Evolutionary conservation across 2,888 invertebrate species (phyloP), one percentile per base, ranked within the genome.

Genomic region (Scrobipalpa costella): DNA sequence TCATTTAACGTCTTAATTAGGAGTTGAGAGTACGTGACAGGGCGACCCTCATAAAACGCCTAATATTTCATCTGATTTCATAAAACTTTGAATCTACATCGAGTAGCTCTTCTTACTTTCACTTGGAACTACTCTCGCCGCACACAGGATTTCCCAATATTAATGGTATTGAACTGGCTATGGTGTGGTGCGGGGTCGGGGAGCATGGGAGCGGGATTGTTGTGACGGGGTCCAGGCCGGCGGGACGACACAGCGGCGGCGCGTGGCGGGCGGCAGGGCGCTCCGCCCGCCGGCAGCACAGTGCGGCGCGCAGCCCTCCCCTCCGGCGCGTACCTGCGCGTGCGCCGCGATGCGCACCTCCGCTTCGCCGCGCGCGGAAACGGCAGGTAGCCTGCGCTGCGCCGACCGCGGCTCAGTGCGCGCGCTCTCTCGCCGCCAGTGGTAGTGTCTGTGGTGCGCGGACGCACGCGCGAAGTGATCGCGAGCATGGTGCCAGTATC

Each of bases 371-470:
- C 85, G 80, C 83, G 80, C 85, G 84, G 85, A 85, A 83, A 83
- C 84, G 83, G 83, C 88, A 86, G 90, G 88, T 88, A 88, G 85
- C 80, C 77, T 73, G 82, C 81, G 80, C 78, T 76, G 75, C 77
- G 82, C 73, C 80, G 81, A 76, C 72, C 81, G 77, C 74, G 77
- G 78, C 81, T 90, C 90, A 90, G 90, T 91, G 88, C 86, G 90
- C 90, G 90, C 90, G 90, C 79, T 90, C 90, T 81, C 88, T 90
- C 89, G 90, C 83, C 85, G 88, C 83, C 84, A 81, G 83, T 85
- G 90, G 90, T 90, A 90, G 90, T 90, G 90, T 90, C 78, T 77
- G 84, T 79, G 75, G 83, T 83, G 88, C 86, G 87, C 85, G 84
- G 79, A 79, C 83, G 86, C 84, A 81, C 79, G 81, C 82, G 85